These are phyloP conservation scores for Magallana nippona DNA, from an alignment of 2,888 invertebrate species.

Conservation along the genomic window DNA sequence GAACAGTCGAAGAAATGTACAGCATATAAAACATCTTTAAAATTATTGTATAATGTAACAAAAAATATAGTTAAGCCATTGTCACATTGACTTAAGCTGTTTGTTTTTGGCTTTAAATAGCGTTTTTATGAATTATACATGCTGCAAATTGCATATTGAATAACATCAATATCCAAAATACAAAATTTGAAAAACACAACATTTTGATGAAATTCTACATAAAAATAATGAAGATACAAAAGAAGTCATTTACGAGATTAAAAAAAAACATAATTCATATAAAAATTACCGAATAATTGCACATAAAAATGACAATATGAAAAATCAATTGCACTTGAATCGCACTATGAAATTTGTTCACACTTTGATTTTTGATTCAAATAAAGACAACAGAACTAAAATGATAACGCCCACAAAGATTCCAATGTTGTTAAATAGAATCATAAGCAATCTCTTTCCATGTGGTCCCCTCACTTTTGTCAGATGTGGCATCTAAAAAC, in stretches of 20 bases:
- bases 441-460: conserved; percentile 50
- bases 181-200: no score
- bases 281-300: neutral
- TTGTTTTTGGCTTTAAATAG: no score
- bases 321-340: neutral
- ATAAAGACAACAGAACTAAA: conserved; percentile 65
- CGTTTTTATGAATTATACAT: no score
- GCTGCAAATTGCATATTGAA: no score
- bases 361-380: conserved; percentile 63
- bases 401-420: conserved; percentile 61
- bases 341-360: neutral
- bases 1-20: no score
- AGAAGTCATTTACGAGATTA: neutral
- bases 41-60: no score
- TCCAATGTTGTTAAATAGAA: conserved; percentile 64
- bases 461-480: conserved; percentile 34
- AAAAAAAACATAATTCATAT: neutral
- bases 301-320: neutral
- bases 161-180: no score
- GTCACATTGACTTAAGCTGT: no score
- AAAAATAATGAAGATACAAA: no score
- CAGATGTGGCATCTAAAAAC: conserved; percentile 62
- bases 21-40: no score
- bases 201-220: no score
- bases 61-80: no score